Evolutionary conservation across 1,140 invertebrate species (phyloP), one percentile per base, ranked within the genome.

Genomic region (Zaprionus gabonicus): DNA sequence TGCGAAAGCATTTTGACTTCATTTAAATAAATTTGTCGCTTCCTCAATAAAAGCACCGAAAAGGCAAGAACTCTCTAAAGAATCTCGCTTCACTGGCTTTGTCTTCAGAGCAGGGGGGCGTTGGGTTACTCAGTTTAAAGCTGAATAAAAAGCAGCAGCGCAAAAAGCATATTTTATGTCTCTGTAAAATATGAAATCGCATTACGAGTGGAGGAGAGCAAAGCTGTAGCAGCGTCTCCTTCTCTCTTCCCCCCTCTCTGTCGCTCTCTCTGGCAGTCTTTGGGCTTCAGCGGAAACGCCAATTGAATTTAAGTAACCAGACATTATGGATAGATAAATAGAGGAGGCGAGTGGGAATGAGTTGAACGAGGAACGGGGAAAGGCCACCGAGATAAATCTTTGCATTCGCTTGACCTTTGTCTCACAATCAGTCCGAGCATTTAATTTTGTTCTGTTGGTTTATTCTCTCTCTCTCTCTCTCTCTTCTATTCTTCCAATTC

Each of bases 1-100:
- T 56, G 58, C 23, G 66, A 56, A 84, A 68, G 36, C 70, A 84
- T 84, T 84, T 81, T 72, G 85, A 90, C 81, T 88, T 84, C 80
- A 90, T 88, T 88, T 88, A 88, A 88, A 88, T 90, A 88, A 88
- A 88, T 88, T 90, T 88, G 85, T 73, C 75, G 81, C 85, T 90
- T 88, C 84, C 84, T 90, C 81, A 88, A 87, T 87, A 87, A 90
- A 87, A 90, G 65, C 78, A 69, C 58, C 71, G 23, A 77, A 68
- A 65, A 57, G 57, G 58, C 71, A 62, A 70, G 23, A 68, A 60
- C 56, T 71, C 27, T 64, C 62, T 59, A 34, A 77, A 68, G 64
- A 28, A 53, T 31, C 38, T 77, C 55, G 62, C 17, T 56, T 53
- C 62, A 36, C 60, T 60, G 55, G 55, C 36, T 59, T 60, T 15